Base-by-base conservation (phyloP, 2,888 invertebrate species). In the Oxytorus armatus region DNA sequence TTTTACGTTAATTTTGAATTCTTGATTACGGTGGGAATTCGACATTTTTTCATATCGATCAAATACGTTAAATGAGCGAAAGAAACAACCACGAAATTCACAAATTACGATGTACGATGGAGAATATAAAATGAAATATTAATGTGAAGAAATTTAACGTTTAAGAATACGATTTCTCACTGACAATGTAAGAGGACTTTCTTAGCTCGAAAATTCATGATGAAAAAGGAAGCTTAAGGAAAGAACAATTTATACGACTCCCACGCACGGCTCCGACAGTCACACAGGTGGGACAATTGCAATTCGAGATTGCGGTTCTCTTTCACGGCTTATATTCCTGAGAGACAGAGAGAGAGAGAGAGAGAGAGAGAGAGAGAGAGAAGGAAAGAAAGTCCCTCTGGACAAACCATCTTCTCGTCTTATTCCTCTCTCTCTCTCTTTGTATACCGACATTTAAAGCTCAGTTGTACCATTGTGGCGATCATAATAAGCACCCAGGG, bases 391-490 rank as follows among this genome's bases (percentile, higher is more conserved):
- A 42, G 55, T 39, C 23, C 21, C 49, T 25, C 53, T 42, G 23
- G 63, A 63, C 51, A 42, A 63, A 63, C 36, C 36, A n/a, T 29
- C n/a, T 42, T 42, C 44, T 47, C 16, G 25, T 57, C 55, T 21
- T 51, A 39, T 21, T 44, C 53, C 51, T 53, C 42, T 49, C 49
- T 42, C 63, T 63, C 14, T 44, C 63, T 63, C 47, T 16, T 44
- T 80, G 68, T 55, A 55, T 68, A 61, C 70, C 66, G 66, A 69
- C 55, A 63, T 73, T 77, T 47, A 77, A 80, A 80, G 73, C 77
- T 80, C 66, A 14, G 33, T 63, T 75, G 25, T 66, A 59, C 72
- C 73, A 76, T 72, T 74, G 72, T 80, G 72, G 63, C 51, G 65
- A 68, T 79, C 59, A 53, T 72, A 59, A 69, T 72, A 72, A 76